A percentile compares a stretch with the other conserved stretches of the same genome.
Conservation (phyloP, 2,888 invertebrate species). For the Hydroisotoma schaefferi region DNA sequence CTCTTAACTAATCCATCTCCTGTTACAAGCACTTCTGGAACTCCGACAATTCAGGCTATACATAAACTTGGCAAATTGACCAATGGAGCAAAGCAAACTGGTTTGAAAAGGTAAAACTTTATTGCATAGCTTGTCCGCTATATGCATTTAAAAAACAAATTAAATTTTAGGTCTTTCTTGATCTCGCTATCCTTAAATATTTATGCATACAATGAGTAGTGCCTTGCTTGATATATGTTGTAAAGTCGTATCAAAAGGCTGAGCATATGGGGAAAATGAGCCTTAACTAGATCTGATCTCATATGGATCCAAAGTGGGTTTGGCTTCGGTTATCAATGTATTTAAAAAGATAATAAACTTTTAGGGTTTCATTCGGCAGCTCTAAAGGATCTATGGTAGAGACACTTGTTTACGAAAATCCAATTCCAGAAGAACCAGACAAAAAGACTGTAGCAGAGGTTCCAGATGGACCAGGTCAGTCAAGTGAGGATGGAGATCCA, state of each 20-base stretch:
- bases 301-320: too few species aligned
- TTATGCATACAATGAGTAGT: not conserved
- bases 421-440: conserved; percentile 67
- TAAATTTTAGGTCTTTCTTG: not conserved
- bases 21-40: conserved; percentile 13
- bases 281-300: too few species aligned
- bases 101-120: conserved; percentile 46
- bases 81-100: conserved; percentile 45
- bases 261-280: too few species aligned
- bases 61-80: conserved; percentile 41
- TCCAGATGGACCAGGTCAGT: conserved; percentile 1
- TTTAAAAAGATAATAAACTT: too few species aligned
- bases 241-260: too few species aligned
- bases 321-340: too few species aligned
- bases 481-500: conserved; percentile 8
- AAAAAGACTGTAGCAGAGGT: conserved; percentile 23
- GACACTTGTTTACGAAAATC: conserved; percentile 83
- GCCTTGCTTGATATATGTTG: too few species aligned
- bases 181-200: not conserved
- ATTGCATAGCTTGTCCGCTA: not conserved
- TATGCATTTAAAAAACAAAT: not conserved
- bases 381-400: conserved; percentile 94
- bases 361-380: conserved; percentile 88
- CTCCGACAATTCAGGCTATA: too few species aligned
- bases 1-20: conserved; percentile 13